Conservation (phyloP, 2,797 vertebrate species). For the Echeneis naucrates region DNA sequence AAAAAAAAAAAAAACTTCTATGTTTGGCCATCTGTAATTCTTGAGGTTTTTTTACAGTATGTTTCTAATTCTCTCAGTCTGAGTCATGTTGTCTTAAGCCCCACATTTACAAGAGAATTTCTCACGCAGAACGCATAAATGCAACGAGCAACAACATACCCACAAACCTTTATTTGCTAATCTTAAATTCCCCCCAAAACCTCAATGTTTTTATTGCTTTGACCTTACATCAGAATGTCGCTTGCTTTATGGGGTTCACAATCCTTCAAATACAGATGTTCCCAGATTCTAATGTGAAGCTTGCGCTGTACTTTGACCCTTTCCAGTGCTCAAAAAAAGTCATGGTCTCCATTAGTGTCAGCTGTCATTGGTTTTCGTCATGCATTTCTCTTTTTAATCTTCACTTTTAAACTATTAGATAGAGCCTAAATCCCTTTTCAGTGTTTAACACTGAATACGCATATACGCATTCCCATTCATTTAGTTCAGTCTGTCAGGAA, state of each 20-base stretch:
- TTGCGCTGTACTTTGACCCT: slow-evolving; percentile 9
- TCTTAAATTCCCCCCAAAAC: neutral
- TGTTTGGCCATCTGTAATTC: neutral
- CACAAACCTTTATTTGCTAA: neutral
- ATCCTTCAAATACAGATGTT: neutral
- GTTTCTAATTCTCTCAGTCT: neutral
- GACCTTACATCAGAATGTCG: neutral
- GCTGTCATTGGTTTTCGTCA: no score
- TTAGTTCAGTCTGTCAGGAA: no score
- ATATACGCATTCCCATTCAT: neutral
- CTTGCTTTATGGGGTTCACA: neutral
- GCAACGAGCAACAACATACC: neutral
- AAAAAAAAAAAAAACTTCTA: no score
- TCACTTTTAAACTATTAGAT: neutral
- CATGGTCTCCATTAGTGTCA: no score
- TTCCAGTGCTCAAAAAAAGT: neutral
- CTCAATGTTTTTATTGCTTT: neutral
- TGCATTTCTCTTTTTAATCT: no score
- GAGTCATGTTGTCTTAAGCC: neutral
- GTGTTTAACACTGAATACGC: no score
- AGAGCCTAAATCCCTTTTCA: neutral
- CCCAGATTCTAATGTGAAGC: neutral
- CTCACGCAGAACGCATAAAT: neutral
- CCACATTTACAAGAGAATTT: neutral
- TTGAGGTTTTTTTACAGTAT: neutral